Evolutionary conservation across 2,888 invertebrate species (phyloP), one percentile per base, ranked within the genome.

Genomic region (Apamea epomidion): DNA sequence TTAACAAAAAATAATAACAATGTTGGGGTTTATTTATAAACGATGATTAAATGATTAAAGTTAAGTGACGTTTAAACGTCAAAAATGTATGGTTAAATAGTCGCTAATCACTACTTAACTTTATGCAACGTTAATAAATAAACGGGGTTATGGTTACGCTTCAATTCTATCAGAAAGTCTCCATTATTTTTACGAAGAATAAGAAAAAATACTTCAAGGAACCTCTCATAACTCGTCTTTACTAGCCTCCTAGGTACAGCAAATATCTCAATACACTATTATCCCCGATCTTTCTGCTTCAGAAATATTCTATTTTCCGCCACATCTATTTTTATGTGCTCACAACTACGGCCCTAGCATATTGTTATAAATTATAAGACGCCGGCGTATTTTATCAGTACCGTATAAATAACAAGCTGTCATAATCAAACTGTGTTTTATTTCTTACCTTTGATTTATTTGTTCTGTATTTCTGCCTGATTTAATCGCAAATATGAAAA

Each of bases 261-360:
- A 62, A 80, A 80, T 58, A 74, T 71, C 62, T 62, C 83, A 84
- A 75, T 85, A 80, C 68, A 64, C 51, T 83, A 68, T 72, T 72
- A 80, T 80, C 75, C 73, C 5, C 29, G n/a, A 80, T 69, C 51
- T 64, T 70, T 81, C 45, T 65, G 64, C 51, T 69, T 81, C 51
- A 65, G n/a, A 65, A 69, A 81, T 65, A 76, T 76, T 70, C 25
- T 65, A 81, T 81, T 84, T 84, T 85, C 76, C 60, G 60, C 60
- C 45, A 37, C 32, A 76, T 75, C 21, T 48, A 45, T 37, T 70
- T 85, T 48, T 74, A 72, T 85, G 16, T 69, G 45, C 32, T 37
- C 68, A 67, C 60, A 64, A 68, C 68, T 58, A 71, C 10, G 21
- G 32, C n/a, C 58, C 72, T 37, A 76, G 32, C 72, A 73, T 76